Base-by-base conservation (phyloP, 2,797 vertebrate genomes). In the Leptodactylus fallax region DNA sequence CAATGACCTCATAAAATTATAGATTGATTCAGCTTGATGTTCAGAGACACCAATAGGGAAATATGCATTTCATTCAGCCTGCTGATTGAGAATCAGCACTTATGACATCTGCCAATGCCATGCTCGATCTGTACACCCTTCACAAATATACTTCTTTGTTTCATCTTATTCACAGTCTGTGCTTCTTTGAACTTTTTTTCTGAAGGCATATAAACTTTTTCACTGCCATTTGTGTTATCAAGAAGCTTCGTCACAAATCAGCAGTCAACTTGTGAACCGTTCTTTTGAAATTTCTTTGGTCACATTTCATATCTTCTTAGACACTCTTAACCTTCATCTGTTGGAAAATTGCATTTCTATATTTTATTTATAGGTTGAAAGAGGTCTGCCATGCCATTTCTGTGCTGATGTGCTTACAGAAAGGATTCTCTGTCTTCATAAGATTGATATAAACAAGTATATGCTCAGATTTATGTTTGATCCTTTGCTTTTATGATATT, bases 1-100 rank as follows among this genome's bases (percentile, higher is more conserved):
- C 79, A 89, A 81, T 85, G 87, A 89, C 79, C 78, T 86, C 83
- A 85, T 85, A 86, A 81, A 88, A 85, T 84, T 84, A 88, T 88
- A 85, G 87, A 88, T 85, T 81, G 85, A 89, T 85, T 85, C 69
- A 67, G 69, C 79, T 77, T 77, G 78, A 89, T 82, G 83, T 77
- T 85, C 60, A 58, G 79, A 67, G 78, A 88, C 47, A 81, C 83
- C 83, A 85, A 63, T 63, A 69, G 83, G 83, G 78, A 86, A 85
- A 89, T 89, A 47, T 79, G 63, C 69, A 86, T 86, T 86, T 81
- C 49, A 77, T 81, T 81, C 61, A 55, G 81, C 36, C 67, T 61
- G 51, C 25, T 77, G 81, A 79, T 60, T 77, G 71, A 89, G 83
- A 86, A 47, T n/a, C 71, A 79, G 63, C 82, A 83, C 67, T 45